These are phyloP conservation scores for Gobius niger DNA, from an alignment of 2,113 vertebrate species.

Conservation along the genomic window DNA sequence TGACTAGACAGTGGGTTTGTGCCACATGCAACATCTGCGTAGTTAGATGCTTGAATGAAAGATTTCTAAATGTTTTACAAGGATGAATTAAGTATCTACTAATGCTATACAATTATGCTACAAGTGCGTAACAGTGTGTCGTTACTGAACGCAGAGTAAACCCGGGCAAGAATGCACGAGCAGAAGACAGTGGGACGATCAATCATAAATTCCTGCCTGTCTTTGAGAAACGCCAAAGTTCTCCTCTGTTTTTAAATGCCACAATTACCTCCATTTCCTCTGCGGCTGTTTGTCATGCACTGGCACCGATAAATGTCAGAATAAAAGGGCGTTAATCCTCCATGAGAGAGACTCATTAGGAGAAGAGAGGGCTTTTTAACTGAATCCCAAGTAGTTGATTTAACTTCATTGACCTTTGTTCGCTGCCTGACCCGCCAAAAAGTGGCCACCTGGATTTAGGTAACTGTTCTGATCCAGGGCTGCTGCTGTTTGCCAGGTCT, in stretches of 20 bases:
- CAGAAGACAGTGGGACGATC: conserved; percentile 57
- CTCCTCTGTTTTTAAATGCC: conserved; percentile 67
- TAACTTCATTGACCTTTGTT: conserved; percentile 36
- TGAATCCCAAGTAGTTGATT: conserved; percentile 26
- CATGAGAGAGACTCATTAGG: not conserved
- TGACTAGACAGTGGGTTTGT: too few species aligned
- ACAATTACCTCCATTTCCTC: conserved; percentile 61
- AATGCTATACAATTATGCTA: too few species aligned
- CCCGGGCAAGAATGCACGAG: conserved; percentile 65
- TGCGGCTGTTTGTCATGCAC: conserved; percentile 64
- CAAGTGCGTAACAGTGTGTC: conserved; percentile 10
- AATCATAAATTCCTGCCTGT: conserved; percentile 77
- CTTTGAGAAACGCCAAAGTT: conserved; percentile 66
- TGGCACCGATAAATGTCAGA: conserved; percentile 49
- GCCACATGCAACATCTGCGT: too few species aligned
- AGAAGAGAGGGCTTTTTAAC: conserved; percentile 37
- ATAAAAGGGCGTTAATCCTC: conserved; percentile 28
- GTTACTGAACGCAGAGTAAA: conserved; percentile 12
- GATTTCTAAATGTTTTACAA: too few species aligned
- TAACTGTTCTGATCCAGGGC: too few species aligned
- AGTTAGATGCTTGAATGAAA: too few species aligned
- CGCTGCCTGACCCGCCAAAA: too few species aligned
- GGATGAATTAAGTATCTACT: too few species aligned
- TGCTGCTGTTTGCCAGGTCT: too few species aligned
- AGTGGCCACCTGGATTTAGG: too few species aligned